Conservation (phyloP, 2,888 invertebrate genomes). For the Colletes collaris region DNA sequence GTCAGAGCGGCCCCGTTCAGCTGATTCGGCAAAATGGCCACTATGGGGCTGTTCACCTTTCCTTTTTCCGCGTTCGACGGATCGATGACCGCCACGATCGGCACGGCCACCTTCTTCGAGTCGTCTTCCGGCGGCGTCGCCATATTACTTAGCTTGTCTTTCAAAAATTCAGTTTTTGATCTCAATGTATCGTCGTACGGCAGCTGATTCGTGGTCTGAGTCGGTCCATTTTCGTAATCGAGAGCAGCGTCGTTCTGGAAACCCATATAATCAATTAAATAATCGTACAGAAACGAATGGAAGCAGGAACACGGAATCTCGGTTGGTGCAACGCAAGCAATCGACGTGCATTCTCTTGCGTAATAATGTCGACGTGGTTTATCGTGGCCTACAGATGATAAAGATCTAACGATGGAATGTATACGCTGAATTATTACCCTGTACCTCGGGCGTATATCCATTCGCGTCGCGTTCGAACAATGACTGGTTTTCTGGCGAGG, state of each 20-base stretch:
- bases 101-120: constrained; percentile 51
- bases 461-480: constrained; percentile 24
- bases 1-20: not conserved
- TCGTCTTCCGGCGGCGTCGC: constrained; percentile 56
- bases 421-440: constrained; percentile 15
- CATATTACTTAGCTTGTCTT: constrained; percentile 60
- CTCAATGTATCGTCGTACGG: constrained; percentile 8
- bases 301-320: not conserved
- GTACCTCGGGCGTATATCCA: constrained; percentile 47
- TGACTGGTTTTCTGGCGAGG: constrained; percentile 15
- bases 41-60: constrained; percentile 55
- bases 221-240: constrained; percentile 19
- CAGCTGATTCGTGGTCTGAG: not conserved
- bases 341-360: not conserved
- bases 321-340: not conserved
- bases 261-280: no score
- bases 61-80: constrained; percentile 40
- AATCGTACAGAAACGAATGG: no score
- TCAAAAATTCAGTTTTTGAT: constrained; percentile 48
- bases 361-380: constrained; percentile 6
- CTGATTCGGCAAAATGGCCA: constrained; percentile 52
- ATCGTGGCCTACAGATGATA: not conserved
- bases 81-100: constrained; percentile 65
- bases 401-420: constrained; percentile 24
- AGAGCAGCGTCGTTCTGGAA: no score